Base-by-base conservation (phyloP, 2,797 vertebrate species). In the Chrysocyon brachyurus region DNA sequence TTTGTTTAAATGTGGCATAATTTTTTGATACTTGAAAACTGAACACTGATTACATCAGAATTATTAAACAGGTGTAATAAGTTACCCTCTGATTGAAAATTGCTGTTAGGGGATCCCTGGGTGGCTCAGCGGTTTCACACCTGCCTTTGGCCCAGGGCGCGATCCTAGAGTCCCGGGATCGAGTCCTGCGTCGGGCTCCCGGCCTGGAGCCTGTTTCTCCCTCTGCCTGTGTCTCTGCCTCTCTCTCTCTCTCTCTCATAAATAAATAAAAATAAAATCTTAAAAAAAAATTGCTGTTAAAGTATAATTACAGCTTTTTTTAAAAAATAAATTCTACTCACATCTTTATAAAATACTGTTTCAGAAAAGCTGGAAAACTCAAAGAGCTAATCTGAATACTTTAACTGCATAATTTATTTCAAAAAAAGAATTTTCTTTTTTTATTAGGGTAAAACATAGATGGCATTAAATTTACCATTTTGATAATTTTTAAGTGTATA, bases 271-370 rank as follows among this genome's bases (percentile, higher is more conserved):
- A 36, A 36, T 36, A 36, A 36, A 36, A 36, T 36, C 36, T 36
- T 36, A 36, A 36, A 36, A 36, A 36, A 92, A 87, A 89, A 12
- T 59, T 87, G 17, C 49, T 84, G 7, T 56, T 66, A 54, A 88
- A 96, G 33, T 87, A 12, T 92, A 75, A 64, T 85, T 96, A 59
- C 8, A 73, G 36, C n/a, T 61, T 87, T 96, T 97, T 33, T 21
- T 33, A 33, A 33, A 68, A 68, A 68, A 33, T 54, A 82, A 70
- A 3, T 87, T 95, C 61, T 90, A 12, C 26, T 91, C 28, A 52
- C 10, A 49, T 78, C 85, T 92, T 87, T 92, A 54, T 33, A 78
- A 77, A 79, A 88, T 84, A 22, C 12, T 90, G 21, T 90, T 94
- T 87, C 26, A 72, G 83, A 72, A 77, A 97, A 54, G n/a, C 49